Base-by-base conservation (phyloP, 2,888 invertebrate genomes). In the Nomada goodeniana region DNA sequence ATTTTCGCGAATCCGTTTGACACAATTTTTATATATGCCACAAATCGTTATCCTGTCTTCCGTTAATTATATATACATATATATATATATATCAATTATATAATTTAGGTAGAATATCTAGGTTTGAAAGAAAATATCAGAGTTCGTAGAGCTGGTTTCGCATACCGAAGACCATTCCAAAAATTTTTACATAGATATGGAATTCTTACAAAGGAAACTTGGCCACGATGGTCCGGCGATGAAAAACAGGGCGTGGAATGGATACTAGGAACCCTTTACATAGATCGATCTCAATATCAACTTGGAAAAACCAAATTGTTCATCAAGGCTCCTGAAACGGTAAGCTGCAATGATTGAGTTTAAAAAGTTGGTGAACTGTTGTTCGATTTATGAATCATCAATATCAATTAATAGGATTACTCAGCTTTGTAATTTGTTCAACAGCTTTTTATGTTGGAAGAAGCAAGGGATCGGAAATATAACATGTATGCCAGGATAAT, bases 81-180 rank as follows among this genome's bases (percentile, higher is more conserved):
- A 11, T 15, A 13, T 15, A 11, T 15, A 47, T 13, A 11, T 15
- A 13, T 15, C 15, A 15, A 36, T 36, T 53, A 4, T 53, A 29
- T 1, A 5, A 77, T 72, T 36, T 83, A 93, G 92, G 96, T 96
- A 61, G 96, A 96, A 88, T 96, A 96, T 91, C 93, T 96, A 59
- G 96, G 96, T 0, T 92, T 96, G 69, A 95, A 96, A 85, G 96
- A 96, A 91, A 96, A 96, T 91, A 96, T 96, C 80, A 94, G 96
- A 79, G 96, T 96, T 0, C 92, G 96, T 55, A 92, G 96, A 90
- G 96, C 96, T 36, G 96, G 96, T 15, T 96, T 95, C 92, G 96
- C 96, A 2, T 96, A 96, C 90, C 94, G 96, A 64, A 92, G 96
- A 82, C 94, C 95, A 18, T 96, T 96, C 91, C 93, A 94, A 23